phyloP scores from a whole-genome alignment of 2,888 invertebrate genomes.

The Hyposoter didymator region DNA sequence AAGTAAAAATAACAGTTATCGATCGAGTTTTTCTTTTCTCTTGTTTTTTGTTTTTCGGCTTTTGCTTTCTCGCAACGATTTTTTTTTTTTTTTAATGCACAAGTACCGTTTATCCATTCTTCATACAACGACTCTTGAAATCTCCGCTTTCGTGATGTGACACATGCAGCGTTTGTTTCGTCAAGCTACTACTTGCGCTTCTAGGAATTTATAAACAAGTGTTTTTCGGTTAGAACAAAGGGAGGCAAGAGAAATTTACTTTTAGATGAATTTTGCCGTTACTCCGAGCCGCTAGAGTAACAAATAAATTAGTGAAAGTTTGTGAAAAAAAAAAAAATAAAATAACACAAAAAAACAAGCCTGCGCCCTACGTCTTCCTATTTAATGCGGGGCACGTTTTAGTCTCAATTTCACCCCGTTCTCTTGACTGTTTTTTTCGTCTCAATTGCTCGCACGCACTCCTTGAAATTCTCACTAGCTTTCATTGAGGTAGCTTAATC shows the following conservation, averaged over 20 bases:
- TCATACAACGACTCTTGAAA: constrained; percentile 54
- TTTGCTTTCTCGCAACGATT: not conserved
- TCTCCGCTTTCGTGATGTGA: constrained; percentile 56
- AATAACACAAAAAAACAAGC: constrained; percentile 18
- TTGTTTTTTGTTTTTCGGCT: constrained; percentile 4
- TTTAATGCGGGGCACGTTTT: constrained; percentile 11
- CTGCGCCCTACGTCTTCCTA: constrained; percentile 49
- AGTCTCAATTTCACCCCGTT: constrained; percentile 35
- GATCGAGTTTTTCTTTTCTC: constrained; percentile 29
- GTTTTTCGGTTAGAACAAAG: constrained; percentile 45
- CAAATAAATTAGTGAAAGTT: not conserved
- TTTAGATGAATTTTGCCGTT: constrained; percentile 17
- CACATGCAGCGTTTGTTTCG: constrained; percentile 55
- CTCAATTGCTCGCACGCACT: constrained; percentile 12
- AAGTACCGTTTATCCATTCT: constrained; percentile 60
- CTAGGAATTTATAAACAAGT: constrained; percentile 62
- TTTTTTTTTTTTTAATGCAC: constrained; percentile 35
- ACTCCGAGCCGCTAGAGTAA: constrained; percentile 17
- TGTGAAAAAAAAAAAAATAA: not conserved
- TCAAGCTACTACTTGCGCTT: constrained; percentile 60
- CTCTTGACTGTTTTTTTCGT: constrained; percentile 21
- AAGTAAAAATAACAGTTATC: constrained; percentile 49
- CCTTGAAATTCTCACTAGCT: constrained; percentile 54
- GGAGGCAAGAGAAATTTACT: not conserved
- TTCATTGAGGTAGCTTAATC: constrained; percentile 65